A percentile compares a stretch with the other conserved stretches of the same genome.
These are phyloP conservation scores for Harpalus rubripes DNA, from an alignment of 2,888 invertebrate species.

Conservation along the genomic window DNA sequence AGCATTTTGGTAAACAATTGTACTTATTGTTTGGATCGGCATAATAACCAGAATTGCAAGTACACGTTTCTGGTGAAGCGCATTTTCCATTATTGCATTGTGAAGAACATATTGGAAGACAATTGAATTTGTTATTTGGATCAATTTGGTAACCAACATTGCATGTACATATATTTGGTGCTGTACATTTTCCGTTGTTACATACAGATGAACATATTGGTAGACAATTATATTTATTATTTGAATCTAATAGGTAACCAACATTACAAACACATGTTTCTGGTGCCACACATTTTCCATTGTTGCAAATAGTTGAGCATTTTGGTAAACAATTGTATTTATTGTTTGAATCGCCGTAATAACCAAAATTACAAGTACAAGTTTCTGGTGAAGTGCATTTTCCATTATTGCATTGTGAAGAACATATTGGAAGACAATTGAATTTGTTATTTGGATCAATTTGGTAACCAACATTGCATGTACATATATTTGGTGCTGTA, in stretches of 20 bases:
- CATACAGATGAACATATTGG: constrained; percentile 71
- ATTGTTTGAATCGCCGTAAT: constrained; percentile 24
- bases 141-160: constrained; percentile 79
- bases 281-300: constrained; percentile 70
- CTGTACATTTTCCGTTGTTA: constrained; percentile 74
- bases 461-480: constrained; percentile 70
- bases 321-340: constrained; percentile 68
- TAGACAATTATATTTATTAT: constrained; percentile 70
- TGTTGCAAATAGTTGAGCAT: constrained; percentile 69
- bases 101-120: constrained; percentile 74
- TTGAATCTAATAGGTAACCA: constrained; percentile 70
- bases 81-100: constrained; percentile 74
- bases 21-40: constrained; percentile 71
- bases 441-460: constrained; percentile 69
- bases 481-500: constrained; percentile 75
- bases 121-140: constrained; percentile 73
- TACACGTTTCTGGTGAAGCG: constrained; percentile 68
- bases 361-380: constrained; percentile 71
- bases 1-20: constrained; percentile 72
- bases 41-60: constrained; percentile 77
- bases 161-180: constrained; percentile 76
- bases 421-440: constrained; percentile 73
- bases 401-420: constrained; percentile 74
- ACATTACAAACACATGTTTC: constrained; percentile 71
- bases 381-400: constrained; percentile 67